Percentiles rank a stretch among this genome's conserved stretches.
Conservation (phyloP, 2,113 vertebrate genomes). For the Callocephalon fimbriatum region DNA sequence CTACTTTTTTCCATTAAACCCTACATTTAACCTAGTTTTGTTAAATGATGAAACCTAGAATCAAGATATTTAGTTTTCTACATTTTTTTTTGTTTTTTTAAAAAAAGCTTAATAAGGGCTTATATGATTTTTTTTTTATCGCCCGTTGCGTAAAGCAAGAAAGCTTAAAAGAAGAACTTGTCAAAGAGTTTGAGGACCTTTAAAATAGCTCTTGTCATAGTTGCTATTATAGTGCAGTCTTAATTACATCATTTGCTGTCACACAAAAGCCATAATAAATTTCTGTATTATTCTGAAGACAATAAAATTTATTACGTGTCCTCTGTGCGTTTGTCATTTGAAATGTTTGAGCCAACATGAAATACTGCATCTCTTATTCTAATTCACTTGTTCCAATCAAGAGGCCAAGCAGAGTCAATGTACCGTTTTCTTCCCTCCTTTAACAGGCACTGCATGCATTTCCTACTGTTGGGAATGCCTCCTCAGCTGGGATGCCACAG, state of each 20-base stretch:
- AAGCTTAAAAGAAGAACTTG: not conserved
- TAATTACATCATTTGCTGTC: constrained; percentile 5
- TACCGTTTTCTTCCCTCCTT: not conserved
- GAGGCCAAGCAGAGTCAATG: not conserved
- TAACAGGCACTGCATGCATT: not conserved
- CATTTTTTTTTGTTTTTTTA: not conserved
- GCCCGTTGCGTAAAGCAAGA: not conserved
- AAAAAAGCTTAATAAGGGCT: not conserved
- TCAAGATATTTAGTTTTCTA: not conserved
- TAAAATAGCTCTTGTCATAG: not conserved
- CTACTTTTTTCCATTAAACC: not conserved
- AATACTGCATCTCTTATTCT: not conserved
- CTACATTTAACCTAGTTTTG: not conserved
- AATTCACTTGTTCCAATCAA: not conserved
- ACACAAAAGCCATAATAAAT: not conserved
- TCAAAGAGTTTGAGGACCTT: not conserved
- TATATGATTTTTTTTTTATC: not conserved
- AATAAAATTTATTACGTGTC: not conserved
- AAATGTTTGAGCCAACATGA: not conserved
- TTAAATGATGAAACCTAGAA: not conserved
- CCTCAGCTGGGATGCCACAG: not conserved
- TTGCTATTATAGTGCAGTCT: not conserved
- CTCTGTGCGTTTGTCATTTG: not conserved
- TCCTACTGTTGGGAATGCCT: not conserved
- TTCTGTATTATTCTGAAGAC: not conserved